Conservation (phyloP, 1,140 invertebrate species). For the Portunus trituberculatus region DNA sequence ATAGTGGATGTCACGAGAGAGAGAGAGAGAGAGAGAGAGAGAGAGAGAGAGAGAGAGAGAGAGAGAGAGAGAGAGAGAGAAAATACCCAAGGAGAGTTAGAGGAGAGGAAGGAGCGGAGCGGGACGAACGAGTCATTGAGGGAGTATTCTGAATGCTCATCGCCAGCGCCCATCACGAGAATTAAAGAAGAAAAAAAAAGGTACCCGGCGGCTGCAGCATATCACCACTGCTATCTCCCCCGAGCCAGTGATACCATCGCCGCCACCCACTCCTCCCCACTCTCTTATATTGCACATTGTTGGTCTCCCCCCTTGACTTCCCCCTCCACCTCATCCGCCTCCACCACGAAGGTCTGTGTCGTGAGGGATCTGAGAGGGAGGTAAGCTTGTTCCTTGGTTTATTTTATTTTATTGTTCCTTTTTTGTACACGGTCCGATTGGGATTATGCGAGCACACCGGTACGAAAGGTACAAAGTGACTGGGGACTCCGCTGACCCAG, state of each 20-base stretch:
- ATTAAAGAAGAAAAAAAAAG: slow-evolving; percentile 16
- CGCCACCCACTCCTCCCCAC: neutral
- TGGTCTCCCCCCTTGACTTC: neutral
- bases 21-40: slow-evolving; percentile 20
- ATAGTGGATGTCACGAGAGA: neutral
- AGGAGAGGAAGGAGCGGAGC: neutral
- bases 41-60: slow-evolving; percentile 20
- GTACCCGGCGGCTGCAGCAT: neutral
- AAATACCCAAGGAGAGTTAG: neutral
- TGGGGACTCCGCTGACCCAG: too few species aligned
- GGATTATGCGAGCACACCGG: neutral
- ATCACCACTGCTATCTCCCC: neutral
- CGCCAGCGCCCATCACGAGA: neutral
- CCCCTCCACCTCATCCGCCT: too few species aligned
- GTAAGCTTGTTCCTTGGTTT: neutral
- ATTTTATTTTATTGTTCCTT: neutral
- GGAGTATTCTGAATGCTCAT: neutral
- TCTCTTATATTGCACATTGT: slow-evolving; percentile 9
- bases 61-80: slow-evolving; percentile 17
- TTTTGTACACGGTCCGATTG: neutral
- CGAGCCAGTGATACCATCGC: neutral
- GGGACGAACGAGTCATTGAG: neutral
- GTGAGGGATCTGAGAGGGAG: neutral
- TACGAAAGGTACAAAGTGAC: neutral
- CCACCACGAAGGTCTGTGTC: neutral